phyloP scores from a whole-genome alignment of 2,888 invertebrate genomes.

The Nemurella pictetii region DNA sequence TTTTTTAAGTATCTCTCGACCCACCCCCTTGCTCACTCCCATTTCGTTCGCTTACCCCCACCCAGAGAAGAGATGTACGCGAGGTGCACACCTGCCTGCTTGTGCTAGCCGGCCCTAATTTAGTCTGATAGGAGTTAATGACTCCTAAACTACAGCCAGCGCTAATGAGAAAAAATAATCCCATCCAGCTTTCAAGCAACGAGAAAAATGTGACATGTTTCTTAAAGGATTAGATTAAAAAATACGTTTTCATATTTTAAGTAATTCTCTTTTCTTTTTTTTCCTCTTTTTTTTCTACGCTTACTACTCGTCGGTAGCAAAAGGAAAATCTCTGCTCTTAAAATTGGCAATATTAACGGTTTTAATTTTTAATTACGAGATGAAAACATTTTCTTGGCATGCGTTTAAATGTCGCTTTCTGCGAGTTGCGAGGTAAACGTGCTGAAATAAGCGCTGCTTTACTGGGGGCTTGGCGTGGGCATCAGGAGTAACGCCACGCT shows the following conservation, averaged over 20 bases:
- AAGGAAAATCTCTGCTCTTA: constrained; percentile 17
- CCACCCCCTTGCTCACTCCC: neutral
- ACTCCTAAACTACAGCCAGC: constrained; percentile 38
- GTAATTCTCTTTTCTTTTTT: constrained; percentile 7
- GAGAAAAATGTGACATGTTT: constrained; percentile 38
- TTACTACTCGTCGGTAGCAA: neutral
- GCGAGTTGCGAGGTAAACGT: neutral
- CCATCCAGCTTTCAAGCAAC: constrained; percentile 15
- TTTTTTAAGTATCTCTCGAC: constrained; percentile 25
- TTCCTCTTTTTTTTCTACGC: neutral
- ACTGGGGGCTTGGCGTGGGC: neutral
- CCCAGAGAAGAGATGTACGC: constrained; percentile 14
- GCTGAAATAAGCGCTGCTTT: neutral
- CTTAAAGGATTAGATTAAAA: constrained; percentile 36
- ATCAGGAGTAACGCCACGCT: too few species aligned
- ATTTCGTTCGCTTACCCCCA: neutral
- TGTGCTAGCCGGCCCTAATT: constrained; percentile 24
- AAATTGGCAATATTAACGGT: constrained; percentile 29
- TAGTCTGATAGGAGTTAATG: constrained; percentile 35
- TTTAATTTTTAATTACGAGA: constrained; percentile 27
- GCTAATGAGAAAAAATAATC: constrained; percentile 40
- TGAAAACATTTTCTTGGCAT: constrained; percentile 1
- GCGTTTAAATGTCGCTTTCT: neutral
- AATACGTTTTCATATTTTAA: constrained; percentile 29
- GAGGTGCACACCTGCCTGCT: constrained; percentile 22